phyloP scores from a whole-genome alignment of 2,113 vertebrate genomes.

The Pavo muticus region DNA sequence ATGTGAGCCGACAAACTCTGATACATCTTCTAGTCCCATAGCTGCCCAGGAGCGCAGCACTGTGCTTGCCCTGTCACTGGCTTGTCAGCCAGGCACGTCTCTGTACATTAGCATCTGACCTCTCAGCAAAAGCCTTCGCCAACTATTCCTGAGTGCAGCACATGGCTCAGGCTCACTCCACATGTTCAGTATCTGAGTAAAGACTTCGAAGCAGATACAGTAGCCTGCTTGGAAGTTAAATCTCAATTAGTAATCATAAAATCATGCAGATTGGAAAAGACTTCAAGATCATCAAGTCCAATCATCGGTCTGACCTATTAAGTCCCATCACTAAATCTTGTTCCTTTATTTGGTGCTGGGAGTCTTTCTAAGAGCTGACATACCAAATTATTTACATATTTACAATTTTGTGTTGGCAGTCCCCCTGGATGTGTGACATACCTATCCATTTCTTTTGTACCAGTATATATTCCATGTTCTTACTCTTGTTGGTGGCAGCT shows the following conservation, averaged over 20 bases:
- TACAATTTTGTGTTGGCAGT: not conserved
- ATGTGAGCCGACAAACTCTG: not conserved
- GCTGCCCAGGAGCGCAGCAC: fast-evolving
- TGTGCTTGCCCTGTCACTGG: not conserved
- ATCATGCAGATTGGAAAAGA: not conserved
- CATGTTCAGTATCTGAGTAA: not conserved
- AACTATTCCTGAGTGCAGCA: not conserved
- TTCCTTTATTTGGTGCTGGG: not conserved
- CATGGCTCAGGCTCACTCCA: fast-evolving
- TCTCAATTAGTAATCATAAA: not conserved
- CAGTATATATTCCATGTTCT: not conserved
- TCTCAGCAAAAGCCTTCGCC: fast-evolving
- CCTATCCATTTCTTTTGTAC: not conserved
- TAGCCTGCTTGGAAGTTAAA: not conserved
- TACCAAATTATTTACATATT: not conserved
- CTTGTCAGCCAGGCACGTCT: not conserved
- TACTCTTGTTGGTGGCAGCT: not conserved
- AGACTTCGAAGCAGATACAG: not conserved
- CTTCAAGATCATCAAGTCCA: not conserved
- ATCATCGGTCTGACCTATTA: not conserved
- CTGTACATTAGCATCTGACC: not conserved
- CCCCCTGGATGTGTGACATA: not conserved
- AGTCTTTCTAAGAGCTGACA: not conserved
- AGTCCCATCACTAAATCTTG: not conserved
- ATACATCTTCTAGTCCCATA: too few relatives aligned